These are phyloP conservation scores for Numenius phaeopus DNA, from an alignment of 2,797 vertebrate genomes.

Conservation along the genomic window DNA sequence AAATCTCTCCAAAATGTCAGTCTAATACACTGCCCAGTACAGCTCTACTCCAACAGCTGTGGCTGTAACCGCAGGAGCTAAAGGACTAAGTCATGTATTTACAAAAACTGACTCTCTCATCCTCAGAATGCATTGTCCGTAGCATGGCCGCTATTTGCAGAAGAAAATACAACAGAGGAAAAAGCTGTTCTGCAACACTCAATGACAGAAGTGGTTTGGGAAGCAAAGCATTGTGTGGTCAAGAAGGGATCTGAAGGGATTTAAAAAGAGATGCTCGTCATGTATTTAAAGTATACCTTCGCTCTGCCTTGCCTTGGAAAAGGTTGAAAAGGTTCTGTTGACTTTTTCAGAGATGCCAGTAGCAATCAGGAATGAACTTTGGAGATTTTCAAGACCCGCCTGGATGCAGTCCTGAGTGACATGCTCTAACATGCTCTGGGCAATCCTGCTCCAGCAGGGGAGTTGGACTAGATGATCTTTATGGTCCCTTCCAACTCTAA, in stretches of 20 bases:
- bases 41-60: neutral
- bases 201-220: fast-evolving
- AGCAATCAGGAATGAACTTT: neutral
- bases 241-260: neutral
- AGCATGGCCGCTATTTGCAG: neutral
- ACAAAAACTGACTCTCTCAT: neutral
- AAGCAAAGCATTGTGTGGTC: neutral
- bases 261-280: neutral
- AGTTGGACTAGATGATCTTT: too few species aligned
- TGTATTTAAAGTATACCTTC: neutral
- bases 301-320: neutral
- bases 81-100: neutral
- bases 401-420: too few species aligned
- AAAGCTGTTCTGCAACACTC: neutral
- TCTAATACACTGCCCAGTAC: neutral
- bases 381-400: too few species aligned
- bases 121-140: neutral
- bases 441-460: too few species aligned
- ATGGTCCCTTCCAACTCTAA: too few species aligned
- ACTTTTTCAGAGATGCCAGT: neutral
- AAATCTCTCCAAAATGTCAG: neutral
- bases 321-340: neutral
- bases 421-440: too few species aligned
- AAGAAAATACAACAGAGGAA: neutral
- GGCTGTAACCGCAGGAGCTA: neutral